Percentiles rank a stretch among this genome's conserved stretches.
Evolutionary conservation across 2,797 vertebrate species (phyloP).

Genomic region (Lagorchestes hirsutus): DNA sequence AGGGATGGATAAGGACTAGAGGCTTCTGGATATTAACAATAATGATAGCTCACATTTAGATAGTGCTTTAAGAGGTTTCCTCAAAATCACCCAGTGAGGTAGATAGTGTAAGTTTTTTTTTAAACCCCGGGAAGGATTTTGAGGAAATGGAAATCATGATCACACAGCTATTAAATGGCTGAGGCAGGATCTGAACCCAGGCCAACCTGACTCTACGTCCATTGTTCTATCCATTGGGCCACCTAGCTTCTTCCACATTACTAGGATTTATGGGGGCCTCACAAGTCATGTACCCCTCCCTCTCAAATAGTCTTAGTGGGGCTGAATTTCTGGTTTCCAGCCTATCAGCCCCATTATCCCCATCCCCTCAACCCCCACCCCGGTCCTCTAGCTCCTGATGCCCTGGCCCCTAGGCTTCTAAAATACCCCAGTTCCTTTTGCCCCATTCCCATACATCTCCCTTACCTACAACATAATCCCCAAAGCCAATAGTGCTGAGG

Average conservation of each 20-base stretch:
- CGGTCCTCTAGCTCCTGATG: neutral
- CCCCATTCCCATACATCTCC: constrained; percentile 64
- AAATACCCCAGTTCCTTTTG: neutral
- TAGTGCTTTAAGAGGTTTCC: neutral
- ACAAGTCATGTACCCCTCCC: neutral
- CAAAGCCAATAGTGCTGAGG: constrained; percentile 96
- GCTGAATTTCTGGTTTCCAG: neutral
- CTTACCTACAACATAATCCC: constrained; percentile 95
- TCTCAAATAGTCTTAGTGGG: neutral
- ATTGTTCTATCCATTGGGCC: neutral
- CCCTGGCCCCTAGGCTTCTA: neutral
- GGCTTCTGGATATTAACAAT: neutral
- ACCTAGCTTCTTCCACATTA: neutral
- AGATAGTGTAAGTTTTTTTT: neutral
- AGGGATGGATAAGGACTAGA: neutral
- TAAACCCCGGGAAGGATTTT: neutral
- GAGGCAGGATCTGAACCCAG: neutral
- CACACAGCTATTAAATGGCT: neutral
- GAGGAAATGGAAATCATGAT: neutral
- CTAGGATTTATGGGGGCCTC: neutral
- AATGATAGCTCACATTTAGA: neutral
- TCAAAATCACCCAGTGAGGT: neutral
- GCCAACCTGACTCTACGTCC: neutral
- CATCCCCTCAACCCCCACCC: fast-evolving
- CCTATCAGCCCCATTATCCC: neutral